Conservation (phyloP, 2,797 vertebrate species). For the Takifugu ocellatus region DNA sequence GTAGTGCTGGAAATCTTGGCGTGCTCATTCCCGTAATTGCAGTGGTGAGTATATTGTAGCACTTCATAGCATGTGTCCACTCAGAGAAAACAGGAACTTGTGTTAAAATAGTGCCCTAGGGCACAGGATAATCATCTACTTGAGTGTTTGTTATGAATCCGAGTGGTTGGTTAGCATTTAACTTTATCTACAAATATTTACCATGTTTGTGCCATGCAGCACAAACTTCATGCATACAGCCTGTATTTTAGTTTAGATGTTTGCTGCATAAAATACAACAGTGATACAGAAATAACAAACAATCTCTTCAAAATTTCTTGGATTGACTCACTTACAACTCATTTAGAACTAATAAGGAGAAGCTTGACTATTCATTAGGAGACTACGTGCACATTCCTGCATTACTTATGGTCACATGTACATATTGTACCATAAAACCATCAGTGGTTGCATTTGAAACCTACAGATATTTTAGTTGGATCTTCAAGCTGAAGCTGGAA, state of each 20-base stretch:
- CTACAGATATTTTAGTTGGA: too few relatives aligned
- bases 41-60: slow-evolving; percentile 82
- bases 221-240: slow-evolving; percentile 14
- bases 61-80: neutral
- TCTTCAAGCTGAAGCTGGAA: neutral
- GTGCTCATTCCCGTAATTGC: slow-evolving; percentile 98
- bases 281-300: slow-evolving; percentile 45
- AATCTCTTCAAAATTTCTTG: neutral
- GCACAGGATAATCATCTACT: slow-evolving; percentile 13
- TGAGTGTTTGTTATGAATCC: slow-evolving; percentile 15
- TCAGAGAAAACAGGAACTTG: neutral
- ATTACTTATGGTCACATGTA: slow-evolving; percentile 10
- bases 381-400: slow-evolving; percentile 1
- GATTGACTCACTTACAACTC: slow-evolving; percentile 16
- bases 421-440: slow-evolving; percentile 11
- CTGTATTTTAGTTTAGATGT: slow-evolving; percentile 11
- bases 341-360: slow-evolving; percentile 15
- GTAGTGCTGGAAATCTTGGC: slow-evolving; percentile 95
- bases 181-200: slow-evolving; percentile 85
- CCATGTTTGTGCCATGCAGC: slow-evolving; percentile 45
- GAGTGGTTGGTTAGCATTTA: slow-evolving; percentile 62
- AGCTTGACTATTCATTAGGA: neutral
- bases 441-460: too few relatives aligned
- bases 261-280: slow-evolving; percentile 45
- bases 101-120: neutral